phyloP scores from a whole-genome alignment of 2,113 vertebrate genomes.

The Craseonycteris thonglongyai region DNA sequence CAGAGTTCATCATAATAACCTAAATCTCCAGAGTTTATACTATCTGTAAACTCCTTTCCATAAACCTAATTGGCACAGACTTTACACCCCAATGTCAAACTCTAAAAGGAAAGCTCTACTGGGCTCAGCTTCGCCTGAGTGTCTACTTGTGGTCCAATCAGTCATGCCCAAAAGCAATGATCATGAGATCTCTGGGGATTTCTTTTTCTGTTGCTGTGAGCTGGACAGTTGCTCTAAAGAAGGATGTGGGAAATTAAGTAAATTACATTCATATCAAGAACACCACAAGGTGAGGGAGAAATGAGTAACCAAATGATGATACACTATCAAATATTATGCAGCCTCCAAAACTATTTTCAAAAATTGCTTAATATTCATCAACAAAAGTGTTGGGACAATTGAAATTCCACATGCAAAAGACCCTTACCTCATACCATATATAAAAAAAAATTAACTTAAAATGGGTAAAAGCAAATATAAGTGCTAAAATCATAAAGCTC shows the following conservation, averaged over 20 bases:
- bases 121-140: neutral
- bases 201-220: neutral
- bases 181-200: neutral
- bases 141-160: neutral
- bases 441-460: slow-evolving; percentile 26
- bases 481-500: neutral
- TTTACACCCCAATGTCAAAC: neutral
- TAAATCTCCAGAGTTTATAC: neutral
- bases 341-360: neutral
- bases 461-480: neutral
- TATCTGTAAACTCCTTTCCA: neutral
- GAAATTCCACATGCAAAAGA: neutral
- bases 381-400: neutral
- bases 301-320: neutral
- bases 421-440: neutral
- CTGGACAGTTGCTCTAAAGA: neutral
- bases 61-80: neutral
- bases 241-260: neutral
- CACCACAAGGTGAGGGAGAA: neutral
- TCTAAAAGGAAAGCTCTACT: neutral
- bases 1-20: neutral
- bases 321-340: neutral
- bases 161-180: neutral
- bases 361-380: neutral
- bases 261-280: neutral